phyloP scores from a whole-genome alignment of 2,113 vertebrate genomes.

The Hystrix cristata region DNA sequence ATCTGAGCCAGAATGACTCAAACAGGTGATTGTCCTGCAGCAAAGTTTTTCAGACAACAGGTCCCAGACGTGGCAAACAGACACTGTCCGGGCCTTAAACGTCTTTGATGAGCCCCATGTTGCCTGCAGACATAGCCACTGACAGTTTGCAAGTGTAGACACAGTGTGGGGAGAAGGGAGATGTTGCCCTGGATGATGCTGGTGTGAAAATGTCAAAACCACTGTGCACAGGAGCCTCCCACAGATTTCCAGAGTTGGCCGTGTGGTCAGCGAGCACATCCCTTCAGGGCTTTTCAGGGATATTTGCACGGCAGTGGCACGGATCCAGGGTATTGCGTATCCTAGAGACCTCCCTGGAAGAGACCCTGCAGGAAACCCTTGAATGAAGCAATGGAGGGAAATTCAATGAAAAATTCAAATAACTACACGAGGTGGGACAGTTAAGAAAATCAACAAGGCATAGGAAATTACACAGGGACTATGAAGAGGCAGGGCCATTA shows the following conservation, averaged over 20 bases:
- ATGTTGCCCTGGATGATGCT: too few species aligned
- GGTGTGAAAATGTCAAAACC: neutral
- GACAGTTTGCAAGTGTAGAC: neutral
- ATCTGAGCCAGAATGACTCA: slow-evolving; percentile 23
- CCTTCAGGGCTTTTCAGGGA: neutral
- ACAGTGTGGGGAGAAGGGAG: neutral
- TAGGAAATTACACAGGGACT: neutral
- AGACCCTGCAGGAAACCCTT: neutral
- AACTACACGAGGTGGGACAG: neutral
- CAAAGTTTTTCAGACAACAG: neutral
- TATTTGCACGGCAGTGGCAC: neutral
- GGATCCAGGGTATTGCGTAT: neutral
- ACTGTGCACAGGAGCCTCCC: neutral
- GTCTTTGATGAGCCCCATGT: neutral
- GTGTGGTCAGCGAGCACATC: neutral
- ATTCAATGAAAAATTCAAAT: neutral
- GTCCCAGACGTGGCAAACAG: neutral
- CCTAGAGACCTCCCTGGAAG: neutral
- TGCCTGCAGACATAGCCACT: neutral
- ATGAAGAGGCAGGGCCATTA: neutral
- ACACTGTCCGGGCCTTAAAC: neutral
- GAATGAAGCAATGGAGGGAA: neutral
- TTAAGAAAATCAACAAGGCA: neutral
- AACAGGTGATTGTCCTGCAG: neutral
- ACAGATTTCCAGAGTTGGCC: neutral